These are phyloP conservation scores for Chironomus riparius DNA, from an alignment of 2,888 invertebrate species.

Conservation along the genomic window DNA sequence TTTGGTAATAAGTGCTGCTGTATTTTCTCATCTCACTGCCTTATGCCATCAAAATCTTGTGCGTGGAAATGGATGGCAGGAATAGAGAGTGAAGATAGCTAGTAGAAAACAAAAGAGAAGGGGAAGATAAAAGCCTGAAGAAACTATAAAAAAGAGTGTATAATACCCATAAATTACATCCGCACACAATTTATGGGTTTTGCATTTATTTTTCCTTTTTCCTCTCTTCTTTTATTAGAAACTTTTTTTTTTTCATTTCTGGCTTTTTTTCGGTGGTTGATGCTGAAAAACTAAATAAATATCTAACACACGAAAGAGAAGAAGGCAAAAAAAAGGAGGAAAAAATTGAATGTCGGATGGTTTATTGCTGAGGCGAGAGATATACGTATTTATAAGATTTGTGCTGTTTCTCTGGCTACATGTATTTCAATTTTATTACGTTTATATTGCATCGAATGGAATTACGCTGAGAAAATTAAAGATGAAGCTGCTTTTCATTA, in stretches of 20 bases:
- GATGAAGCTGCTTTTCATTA: too few relatives aligned
- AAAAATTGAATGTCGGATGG: neutral
- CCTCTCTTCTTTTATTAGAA: neutral
- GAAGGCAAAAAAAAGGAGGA: neutral
- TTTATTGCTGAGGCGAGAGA: neutral
- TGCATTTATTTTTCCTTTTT: conserved; percentile 7
- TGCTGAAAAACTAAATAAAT: neutral
- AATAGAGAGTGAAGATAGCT: neutral
- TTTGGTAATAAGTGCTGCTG: neutral
- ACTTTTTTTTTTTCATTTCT: neutral
- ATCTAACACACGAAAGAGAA: neutral
- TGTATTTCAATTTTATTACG: too few relatives aligned
- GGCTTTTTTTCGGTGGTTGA: neutral
- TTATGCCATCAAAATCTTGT: neutral
- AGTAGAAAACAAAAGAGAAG: neutral
- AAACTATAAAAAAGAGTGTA: conserved; percentile 14
- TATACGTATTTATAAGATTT: too few relatives aligned
- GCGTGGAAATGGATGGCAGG: neutral
- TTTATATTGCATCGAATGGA: too few relatives aligned
- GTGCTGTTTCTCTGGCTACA: too few relatives aligned
- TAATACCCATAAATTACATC: conserved; percentile 21
- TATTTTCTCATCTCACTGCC: neutral
- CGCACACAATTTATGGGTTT: conserved; percentile 22
- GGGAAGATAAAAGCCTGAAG: neutral
- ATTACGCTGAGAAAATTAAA: too few relatives aligned